Base-by-base conservation (phyloP, 53 echinoderm and acorn worm genomes). In the Henricia sp. region DNA sequence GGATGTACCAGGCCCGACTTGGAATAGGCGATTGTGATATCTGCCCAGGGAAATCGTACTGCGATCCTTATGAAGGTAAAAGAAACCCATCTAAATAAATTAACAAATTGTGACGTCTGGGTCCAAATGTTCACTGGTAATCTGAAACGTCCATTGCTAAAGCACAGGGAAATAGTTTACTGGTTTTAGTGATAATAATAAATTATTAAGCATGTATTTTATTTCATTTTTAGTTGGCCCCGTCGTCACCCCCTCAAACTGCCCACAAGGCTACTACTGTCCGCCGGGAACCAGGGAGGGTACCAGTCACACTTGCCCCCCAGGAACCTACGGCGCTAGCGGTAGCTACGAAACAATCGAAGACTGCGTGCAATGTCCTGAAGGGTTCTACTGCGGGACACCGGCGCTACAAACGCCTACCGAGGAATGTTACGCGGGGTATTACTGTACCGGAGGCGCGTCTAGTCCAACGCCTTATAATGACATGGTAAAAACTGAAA, bases 221-320 rank as follows among this genome's bases (percentile, higher is more conserved):
- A n/a, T n/a, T 82, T 32, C 52, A 6, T 51, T 72, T 69, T 23
- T 67, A 96, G 96, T 82, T 52, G 96, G 96, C 12, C 96, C 96
- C 1, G 91, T 96, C 6, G 72, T 78, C 39, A 88, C 72, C 60
- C 92, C 99, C 17, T 54, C 52, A 34, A 66, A 73, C 50, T 97
- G 99, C 66, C 99, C 99, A 2, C 87, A 70, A 43, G 99, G 99
- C 40, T 97, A 97, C 87, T 97, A 86, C 89, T 97, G 99, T 62
- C 94, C 99, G 3, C 85, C 85, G 4, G 95, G 99, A 13, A 97
- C 99, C 12, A 88, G 90, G 16, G 50, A 89, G 21, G 85, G 82
- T 48, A 77, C 73, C 63, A 64, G 90, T 55, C 56, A 95, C 70
- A 86, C 99, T 46, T 97, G 99, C 65, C 99, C 94, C 14, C 88